Percentiles rank a stretch among this genome's conserved stretches.
Conservation (phyloP, 2,888 invertebrate species). For the Tortrix viridana region DNA sequence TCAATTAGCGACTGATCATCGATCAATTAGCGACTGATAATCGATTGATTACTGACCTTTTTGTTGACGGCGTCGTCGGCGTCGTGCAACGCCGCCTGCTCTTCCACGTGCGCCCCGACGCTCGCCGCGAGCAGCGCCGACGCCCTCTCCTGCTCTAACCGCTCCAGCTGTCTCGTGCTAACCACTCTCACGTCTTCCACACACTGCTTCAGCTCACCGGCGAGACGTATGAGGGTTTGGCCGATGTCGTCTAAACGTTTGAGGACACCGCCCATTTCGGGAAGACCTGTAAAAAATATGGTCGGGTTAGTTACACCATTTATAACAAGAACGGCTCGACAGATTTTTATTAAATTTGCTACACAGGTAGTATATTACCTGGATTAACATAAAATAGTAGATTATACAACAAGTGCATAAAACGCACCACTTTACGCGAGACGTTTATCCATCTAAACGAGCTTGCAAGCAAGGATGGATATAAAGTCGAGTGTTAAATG, state of each 20-base stretch:
- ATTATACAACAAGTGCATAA: no score
- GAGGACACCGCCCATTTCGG: conserved; percentile 76
- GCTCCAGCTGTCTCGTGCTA: conserved; percentile 86
- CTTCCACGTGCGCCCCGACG: conserved; percentile 84
- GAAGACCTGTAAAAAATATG: conserved; percentile 51
- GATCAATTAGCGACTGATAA: no score
- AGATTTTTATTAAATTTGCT: no score
- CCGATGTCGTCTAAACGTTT: conserved; percentile 89
- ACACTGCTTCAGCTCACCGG: conserved; percentile 88
- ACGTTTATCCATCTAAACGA: no score
- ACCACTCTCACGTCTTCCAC: conserved; percentile 89
- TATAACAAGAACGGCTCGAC: no score
- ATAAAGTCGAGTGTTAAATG: no score
- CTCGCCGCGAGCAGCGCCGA: conserved; percentile 87
- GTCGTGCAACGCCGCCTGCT: conserved; percentile 70
- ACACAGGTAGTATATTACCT: no score
- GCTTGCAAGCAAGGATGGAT: no score
- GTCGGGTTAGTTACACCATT: no score
- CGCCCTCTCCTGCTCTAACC: conserved; percentile 85
- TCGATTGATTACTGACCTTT: conserved; percentile 84
- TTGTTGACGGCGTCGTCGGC: conserved; percentile 87
- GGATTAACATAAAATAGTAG: no score
- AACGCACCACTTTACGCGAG: no score
- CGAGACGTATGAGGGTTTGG: conserved; percentile 86
- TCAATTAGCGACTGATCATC: no score